phyloP scores from a whole-genome alignment of 2,113 vertebrate genomes.

The Paraplagusia blochii region DNA sequence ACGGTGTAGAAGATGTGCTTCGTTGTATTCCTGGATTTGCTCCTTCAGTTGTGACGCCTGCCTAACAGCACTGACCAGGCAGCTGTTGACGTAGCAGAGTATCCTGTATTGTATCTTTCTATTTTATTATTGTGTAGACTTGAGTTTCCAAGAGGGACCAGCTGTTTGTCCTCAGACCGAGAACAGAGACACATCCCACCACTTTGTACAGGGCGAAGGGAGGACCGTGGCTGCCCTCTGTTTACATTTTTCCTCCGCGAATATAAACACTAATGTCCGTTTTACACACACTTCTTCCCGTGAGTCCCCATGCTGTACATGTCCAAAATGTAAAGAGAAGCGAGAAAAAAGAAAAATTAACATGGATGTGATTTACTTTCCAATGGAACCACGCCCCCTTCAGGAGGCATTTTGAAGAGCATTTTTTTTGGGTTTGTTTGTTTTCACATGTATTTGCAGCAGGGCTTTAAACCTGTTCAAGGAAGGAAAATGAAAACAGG shows the following conservation, averaged over 20 bases:
- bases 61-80: constrained; percentile 55
- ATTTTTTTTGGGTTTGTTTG: constrained; percentile 14
- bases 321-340: constrained; percentile 25
- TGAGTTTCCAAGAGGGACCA: constrained; percentile 65
- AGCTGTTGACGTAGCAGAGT: constrained; percentile 69
- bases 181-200: constrained; percentile 41
- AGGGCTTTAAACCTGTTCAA: no score
- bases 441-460: constrained; percentile 7
- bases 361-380: no score
- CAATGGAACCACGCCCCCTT: constrained; percentile 14
- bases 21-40: constrained; percentile 59
- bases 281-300: constrained; percentile 18
- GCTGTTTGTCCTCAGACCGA: constrained; percentile 50
- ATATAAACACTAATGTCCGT: constrained; percentile 40
- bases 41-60: constrained; percentile 56
- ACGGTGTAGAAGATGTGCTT: constrained; percentile 61
- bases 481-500: no score
- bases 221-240: constrained; percentile 56
- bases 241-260: constrained; percentile 56
- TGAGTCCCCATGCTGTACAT: constrained; percentile 13
- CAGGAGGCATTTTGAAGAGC: constrained; percentile 13
- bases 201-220: constrained; percentile 55
- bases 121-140: constrained; percentile 64
- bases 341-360: constrained; percentile 19
- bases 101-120: constrained; percentile 64